Base-by-base conservation (phyloP, 2,888 invertebrate species). In the Trissonchulus latispiculum region DNA sequence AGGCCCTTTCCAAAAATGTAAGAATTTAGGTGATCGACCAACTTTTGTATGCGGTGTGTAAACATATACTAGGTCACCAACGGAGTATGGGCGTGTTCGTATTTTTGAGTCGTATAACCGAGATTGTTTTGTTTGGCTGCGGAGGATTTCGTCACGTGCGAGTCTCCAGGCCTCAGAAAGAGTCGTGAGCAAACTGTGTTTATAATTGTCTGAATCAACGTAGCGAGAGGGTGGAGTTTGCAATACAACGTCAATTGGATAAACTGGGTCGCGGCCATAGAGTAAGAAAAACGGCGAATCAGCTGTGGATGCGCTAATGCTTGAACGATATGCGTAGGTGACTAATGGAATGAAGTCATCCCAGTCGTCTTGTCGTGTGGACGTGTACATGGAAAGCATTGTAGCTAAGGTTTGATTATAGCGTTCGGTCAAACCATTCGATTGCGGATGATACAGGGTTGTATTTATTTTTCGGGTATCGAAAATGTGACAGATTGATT, bases 391-490 rank as follows among this genome's bases (percentile, higher is more conserved):
- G n/a, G 73, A 70, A 1, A 81, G 23, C 75, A 78, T 76, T 18
- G 67, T 67, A 2, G 68, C 64, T 28, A 78, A 67, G 1, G 79
- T 79, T 35, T 77, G 64, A 71, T 80, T 78, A 62, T 76, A 77
- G 15, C 77, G 23, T 71, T 79, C 78, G 18, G 75, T 74, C 35
- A 71, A 28, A n/a, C n/a, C n/a, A n/a, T n/a, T 15, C 77, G 79
- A 75, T 79, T 76, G 1, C 74, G 61, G 36, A 71, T 69, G 2
- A 71, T 66, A 70, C 74, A 71, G 59, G 75, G 76, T 0, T 75
- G 73, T 0, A 74, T 72, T 1, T 72, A 76, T 18, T 62, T 71
- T 18, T 36, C 35, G n/a, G 70, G 72, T 18, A 0, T 74, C 31
- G 28, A 77, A 48, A 75, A 73, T 36, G 35, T 73, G 35, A 32